Evolutionary conservation across 2,113 vertebrate genomes (phyloP).

Genomic region (Euleptes europaea): DNA sequence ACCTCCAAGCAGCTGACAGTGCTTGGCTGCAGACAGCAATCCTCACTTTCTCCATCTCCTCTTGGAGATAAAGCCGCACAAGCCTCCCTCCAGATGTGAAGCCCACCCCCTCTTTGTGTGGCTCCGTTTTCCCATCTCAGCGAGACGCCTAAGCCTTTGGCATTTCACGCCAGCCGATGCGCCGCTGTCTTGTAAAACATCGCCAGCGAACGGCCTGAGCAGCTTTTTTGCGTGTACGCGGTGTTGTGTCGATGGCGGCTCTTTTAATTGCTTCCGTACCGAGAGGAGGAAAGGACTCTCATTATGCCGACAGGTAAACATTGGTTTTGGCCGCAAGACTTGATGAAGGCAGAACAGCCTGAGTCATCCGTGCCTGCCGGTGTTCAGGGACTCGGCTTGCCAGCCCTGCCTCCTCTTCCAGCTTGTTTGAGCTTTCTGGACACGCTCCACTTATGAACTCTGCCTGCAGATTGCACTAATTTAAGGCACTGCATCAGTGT

Average conservation of each 20-base stretch:
- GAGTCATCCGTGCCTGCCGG: constrained; percentile 3
- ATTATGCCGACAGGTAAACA: not conserved
- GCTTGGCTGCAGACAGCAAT: not conserved
- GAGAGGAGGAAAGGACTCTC: not conserved
- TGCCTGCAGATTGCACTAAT: constrained; percentile 6
- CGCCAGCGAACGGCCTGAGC: not conserved
- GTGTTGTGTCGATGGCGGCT: not conserved
- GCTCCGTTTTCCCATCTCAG: not conserved
- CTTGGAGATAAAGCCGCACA: fast-evolving
- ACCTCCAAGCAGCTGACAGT: no score
- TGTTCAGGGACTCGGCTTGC: not conserved
- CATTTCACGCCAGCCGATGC: not conserved
- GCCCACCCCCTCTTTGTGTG: fast-evolving
- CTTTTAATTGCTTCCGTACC: not conserved
- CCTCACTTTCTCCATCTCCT: fast-evolving
- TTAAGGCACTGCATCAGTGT: not conserved
- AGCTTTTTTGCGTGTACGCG: not conserved
- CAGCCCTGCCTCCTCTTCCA: not conserved
- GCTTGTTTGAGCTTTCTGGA: constrained; percentile 29
- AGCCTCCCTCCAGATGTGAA: not conserved
- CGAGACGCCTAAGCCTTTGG: not conserved
- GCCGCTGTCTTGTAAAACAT: not conserved
- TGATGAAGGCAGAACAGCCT: constrained; percentile 16
- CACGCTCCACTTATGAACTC: not conserved
- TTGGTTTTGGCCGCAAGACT: constrained; percentile 30